phyloP scores from a whole-genome alignment of 2,888 invertebrate species.

The Alentia gelatinosa region DNA sequence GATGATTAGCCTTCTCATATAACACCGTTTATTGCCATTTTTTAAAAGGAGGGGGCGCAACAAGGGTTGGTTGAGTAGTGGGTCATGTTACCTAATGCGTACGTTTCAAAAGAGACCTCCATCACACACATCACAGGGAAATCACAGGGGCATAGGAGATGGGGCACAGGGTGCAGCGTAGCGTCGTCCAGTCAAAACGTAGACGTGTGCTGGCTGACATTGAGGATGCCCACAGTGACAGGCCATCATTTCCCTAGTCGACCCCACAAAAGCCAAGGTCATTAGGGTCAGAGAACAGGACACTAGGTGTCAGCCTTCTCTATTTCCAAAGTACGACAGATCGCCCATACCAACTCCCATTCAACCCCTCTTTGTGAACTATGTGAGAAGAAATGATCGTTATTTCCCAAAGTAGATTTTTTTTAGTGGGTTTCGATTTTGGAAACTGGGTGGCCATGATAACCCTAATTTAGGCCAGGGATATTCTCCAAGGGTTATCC shows the following conservation, averaged over 20 bases:
- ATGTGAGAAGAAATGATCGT: not conserved
- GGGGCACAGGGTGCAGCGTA: not conserved
- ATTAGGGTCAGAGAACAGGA: not conserved
- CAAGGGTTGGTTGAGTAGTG: too few species aligned
- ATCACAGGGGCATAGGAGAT: slow-evolving; percentile 5
- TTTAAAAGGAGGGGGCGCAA: too few species aligned
- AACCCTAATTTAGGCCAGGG: not conserved
- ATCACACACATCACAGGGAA: not conserved
- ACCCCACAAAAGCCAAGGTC: not conserved
- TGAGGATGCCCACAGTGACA: not conserved
- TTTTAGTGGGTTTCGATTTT: not conserved
- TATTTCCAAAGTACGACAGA: not conserved
- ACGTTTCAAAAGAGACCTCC: not conserved
- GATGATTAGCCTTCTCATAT: too few species aligned
- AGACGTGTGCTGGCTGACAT: not conserved
- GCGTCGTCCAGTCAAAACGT: not conserved
- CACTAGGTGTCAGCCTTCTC: not conserved
- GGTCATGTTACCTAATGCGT: not conserved
- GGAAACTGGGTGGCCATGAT: not conserved
- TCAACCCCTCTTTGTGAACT: not conserved
- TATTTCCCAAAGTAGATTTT: not conserved
- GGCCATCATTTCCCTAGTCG: not conserved
- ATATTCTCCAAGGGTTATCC: not conserved
- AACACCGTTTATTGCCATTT: too few species aligned
- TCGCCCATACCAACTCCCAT: not conserved